Evolutionary conservation across 2,888 invertebrate genomes (phyloP), one percentile per base, ranked within the genome.

Genomic region (Fragum fragum): DNA sequence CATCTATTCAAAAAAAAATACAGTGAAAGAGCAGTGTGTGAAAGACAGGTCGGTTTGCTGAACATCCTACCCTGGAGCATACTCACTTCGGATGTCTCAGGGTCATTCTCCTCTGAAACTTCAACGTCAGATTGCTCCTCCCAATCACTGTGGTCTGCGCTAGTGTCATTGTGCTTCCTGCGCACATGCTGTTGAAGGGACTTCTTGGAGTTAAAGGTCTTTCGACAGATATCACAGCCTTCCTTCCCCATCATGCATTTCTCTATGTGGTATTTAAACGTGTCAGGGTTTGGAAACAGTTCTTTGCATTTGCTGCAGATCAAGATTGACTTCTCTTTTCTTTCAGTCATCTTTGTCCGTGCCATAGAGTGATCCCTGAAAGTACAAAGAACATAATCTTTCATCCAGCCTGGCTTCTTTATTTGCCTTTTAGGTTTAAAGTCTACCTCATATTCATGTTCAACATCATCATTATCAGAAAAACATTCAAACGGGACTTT

Each of bases 271-370:
- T 26, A 61, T 2, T 18, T 5, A 18, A 23, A 61, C 16, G 14
- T 7, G 21, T 14, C 28, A 7, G 61, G 6, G 26, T 14, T 61
- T 5, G 53, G 53, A 7, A 61, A 11, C 5, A 61, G 3, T 5
- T 14, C 18, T 28, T 61, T 14, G 61, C 61, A 61, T 11, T 61
- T 61, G 11, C 7, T 26, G 21, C 61, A 61, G 16, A 61, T 29
- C 26, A 61, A 26, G 9, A 18, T 6, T 53, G 53, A 11, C 28
- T 61, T 61, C 7, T 26, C 61, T 18, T 61, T 61, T 18, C 61
- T 61, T 21, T 26, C 29, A 26, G 68, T 68, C 39, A 68, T 68
- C 42, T 68, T 68, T 5, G 68, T 68, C 5, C 9, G 6, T 5
- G 68, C 21, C 68, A 68, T 68, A 61, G 23, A 26, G n/a, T n/a